Base-by-base conservation (phyloP, 2,797 vertebrate genomes). In the Phrynocephalus forsythii region DNA sequence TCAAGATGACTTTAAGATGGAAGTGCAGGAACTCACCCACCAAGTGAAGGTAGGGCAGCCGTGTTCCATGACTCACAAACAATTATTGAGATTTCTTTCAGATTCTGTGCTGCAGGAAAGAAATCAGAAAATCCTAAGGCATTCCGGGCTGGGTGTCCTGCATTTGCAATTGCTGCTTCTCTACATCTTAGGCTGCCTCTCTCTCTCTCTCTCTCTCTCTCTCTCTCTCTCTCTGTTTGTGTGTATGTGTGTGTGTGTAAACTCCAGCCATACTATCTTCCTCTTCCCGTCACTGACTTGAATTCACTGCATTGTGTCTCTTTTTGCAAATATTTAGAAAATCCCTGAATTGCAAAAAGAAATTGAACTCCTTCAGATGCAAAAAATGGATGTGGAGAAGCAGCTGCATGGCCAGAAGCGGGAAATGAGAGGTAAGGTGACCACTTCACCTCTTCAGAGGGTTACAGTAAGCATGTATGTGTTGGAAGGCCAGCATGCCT, bases 291-390 rank as follows among this genome's bases (percentile, higher is more conserved):
- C 16, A n/a, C 73, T 52, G 15, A 6, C 1, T 90, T 80, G 86
- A 24, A 68, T 66, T 91, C 69, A 48, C 30, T 90, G n/a, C n/a
- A 82, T 85, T 90, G 67, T 68, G 30, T 84, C 33, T 84, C 26
- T 11, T 80, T 81, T 20, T 77, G 68, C 30, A 80, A 63, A 60
- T 89, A 24, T 86, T 86, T 93, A 98, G 98, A 94, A 95, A 91
- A 98, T 99, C 90, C 98, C 98, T 0, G 98, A 99, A 87, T 96
- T 99, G 50, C 97, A 98, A 89, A 98, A 97, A 93, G 98, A 99
- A 88, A 97, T 99, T 13, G 97, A 97, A 92, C 97, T 97, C 89
- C 95, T 99, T 79, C 98, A 99, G 83, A 96, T 93, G 28, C 98
- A 99, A 91, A 98, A 96, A 89, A 85, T 96, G 91, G 97, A 96